phyloP scores from a whole-genome alignment of 2,113 vertebrate genomes.

The Galemys pyrenaicus region DNA sequence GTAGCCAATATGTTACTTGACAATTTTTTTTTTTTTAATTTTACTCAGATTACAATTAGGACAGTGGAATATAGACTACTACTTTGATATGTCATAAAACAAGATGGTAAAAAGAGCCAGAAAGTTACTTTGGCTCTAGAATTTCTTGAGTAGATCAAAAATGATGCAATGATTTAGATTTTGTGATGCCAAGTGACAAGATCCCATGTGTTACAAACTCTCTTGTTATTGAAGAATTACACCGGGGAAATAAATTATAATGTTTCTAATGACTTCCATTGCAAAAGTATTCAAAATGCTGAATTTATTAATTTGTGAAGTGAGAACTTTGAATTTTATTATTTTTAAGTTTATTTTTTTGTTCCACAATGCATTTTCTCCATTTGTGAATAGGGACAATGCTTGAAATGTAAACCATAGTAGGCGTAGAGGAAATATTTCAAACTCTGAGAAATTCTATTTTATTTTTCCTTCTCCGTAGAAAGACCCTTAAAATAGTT shows the following conservation, averaged over 20 bases:
- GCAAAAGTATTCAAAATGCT: neutral
- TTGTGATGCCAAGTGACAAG: neutral
- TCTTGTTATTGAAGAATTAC: neutral
- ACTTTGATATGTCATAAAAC: neutral
- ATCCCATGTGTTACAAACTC: neutral
- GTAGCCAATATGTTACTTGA: neutral
- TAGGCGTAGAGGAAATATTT: neutral
- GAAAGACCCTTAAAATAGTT: neutral
- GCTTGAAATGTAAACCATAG: neutral
- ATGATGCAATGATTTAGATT: neutral
- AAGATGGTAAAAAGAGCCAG: conserved; percentile 8
- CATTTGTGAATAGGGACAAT: neutral
- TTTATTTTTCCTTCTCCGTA: neutral
- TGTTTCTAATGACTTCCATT: neutral
- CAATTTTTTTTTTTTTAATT: conserved; percentile 10
- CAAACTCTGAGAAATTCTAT: neutral
- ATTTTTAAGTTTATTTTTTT: conserved; percentile 37
- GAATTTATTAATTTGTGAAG: conserved; percentile 45
- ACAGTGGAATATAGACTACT: neutral
- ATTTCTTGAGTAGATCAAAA: neutral
- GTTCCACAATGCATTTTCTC: neutral
- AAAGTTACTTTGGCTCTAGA: neutral
- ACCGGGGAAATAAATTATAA: neutral
- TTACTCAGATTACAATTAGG: conserved; percentile 46
- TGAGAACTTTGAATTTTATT: conserved; percentile 1